Conservation (phyloP, 2,113 vertebrate species). For the Sula dactylatra region DNA sequence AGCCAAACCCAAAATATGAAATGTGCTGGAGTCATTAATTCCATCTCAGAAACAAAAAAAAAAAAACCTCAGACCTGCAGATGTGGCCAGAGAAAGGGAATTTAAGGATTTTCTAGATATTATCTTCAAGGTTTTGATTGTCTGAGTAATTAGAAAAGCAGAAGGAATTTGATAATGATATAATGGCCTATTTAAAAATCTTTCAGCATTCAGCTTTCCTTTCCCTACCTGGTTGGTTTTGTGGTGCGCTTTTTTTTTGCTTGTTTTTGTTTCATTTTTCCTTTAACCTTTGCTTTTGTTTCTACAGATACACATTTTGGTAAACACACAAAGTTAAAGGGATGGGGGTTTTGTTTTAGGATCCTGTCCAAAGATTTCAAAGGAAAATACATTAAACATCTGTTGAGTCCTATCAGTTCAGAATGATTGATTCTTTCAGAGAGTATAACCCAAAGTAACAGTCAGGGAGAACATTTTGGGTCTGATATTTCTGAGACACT, state of each 20-base stretch:
- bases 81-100: not conserved
- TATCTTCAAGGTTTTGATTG: not conserved
- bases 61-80: not conserved
- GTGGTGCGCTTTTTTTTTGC: not conserved
- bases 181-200: not conserved
- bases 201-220: not conserved
- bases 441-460: not conserved
- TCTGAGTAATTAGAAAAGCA: not conserved
- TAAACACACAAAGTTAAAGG: not conserved
- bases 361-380: not conserved
- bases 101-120: not conserved
- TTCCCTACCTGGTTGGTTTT: not conserved
- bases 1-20: not conserved
- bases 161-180: not conserved
- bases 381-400: not conserved
- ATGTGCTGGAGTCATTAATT: not conserved
- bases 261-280: not conserved
- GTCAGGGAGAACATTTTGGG: not conserved
- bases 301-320: not conserved
- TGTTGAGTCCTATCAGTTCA: not conserved
- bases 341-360: rapidly evolving
- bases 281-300: not conserved
- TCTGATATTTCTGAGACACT: not conserved
- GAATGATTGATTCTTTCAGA: not conserved
- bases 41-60: not conserved